Base-by-base conservation (phyloP, 1,140 invertebrate genomes). In the Drosophila setifemur region DNA sequence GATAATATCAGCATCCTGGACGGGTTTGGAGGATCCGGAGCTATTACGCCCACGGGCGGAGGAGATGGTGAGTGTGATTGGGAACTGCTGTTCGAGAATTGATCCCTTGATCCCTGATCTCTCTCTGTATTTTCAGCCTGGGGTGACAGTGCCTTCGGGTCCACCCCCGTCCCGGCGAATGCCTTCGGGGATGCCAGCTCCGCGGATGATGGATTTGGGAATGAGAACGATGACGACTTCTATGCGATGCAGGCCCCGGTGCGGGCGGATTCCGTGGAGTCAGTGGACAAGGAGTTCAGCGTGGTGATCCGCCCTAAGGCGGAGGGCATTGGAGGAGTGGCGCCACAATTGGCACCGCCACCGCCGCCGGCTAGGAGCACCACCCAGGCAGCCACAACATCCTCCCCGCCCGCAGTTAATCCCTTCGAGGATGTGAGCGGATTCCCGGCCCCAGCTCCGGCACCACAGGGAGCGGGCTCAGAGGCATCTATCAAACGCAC, bases 141-240 rank as follows among this genome's bases (percentile, higher is more conserved):
- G 90, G 90, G 90, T 8, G 77, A 81, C 50, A 91, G 88, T 33
- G 88, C 88, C 18, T 89, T 89, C 25, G 88, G 88, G 4, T 73
- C 79, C 37, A 55, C 76, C 8, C 54, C 74, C 3, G 64, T 71
- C 5, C 44, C 66, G 6, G 69, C 91, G 31, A 92, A 93, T 74
- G 91, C 92, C 0, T 93, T 93, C 50, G 91, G 89, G 2, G 85
- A 86, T 23, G 70, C 61, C 1, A 72, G 44, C n/a, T 44, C 74
- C 3, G 90, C 81, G 1, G 91, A 91, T 9, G 91, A 91, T 26
- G 95, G 95, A 1, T 95, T 95, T 52, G 93, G 92, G 4, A 93
- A 95, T 53, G 92, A 93, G n/a, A 95, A 96, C 43, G 97, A 96
- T 43, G 97, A 98, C 88, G 93, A 95, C 2, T 97, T 97, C 91